These are phyloP conservation scores for Gobius niger DNA, from an alignment of 2,113 vertebrate species.

Conservation along the genomic window DNA sequence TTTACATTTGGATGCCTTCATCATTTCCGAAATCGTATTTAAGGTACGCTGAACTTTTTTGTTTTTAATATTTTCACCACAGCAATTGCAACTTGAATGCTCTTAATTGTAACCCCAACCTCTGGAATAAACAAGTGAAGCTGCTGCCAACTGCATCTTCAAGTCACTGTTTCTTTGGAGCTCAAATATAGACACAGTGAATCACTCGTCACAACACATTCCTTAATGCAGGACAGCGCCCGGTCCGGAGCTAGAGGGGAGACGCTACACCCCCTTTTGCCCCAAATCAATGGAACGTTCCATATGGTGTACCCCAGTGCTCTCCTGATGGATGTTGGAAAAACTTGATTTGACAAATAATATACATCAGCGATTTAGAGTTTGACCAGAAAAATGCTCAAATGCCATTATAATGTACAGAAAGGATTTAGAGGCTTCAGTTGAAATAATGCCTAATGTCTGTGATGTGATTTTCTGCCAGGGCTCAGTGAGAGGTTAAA, in stretches of 20 bases:
- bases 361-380: constrained; percentile 54
- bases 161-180: constrained; percentile 76
- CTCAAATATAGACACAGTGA: constrained; percentile 73
- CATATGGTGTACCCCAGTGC: constrained; percentile 57
- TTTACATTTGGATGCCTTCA: constrained; percentile 75
- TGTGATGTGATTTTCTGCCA: constrained; percentile 32
- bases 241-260: constrained; percentile 54
- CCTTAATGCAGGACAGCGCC: constrained; percentile 68
- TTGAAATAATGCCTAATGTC: constrained; percentile 40
- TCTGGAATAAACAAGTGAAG: constrained; percentile 82
- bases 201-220: constrained; percentile 74
- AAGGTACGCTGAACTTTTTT: constrained; percentile 71
- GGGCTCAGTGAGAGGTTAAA: constrained; percentile 31
- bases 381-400: constrained; percentile 52
- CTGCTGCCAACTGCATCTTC: constrained; percentile 78
- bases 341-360: constrained; percentile 67
- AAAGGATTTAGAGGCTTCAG: constrained; percentile 38
- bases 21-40: constrained; percentile 80
- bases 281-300: constrained; percentile 57
- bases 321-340: constrained; percentile 67
- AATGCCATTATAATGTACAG: constrained; percentile 48
- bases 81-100: constrained; percentile 82
- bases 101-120: constrained; percentile 81
- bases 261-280: constrained; percentile 56
- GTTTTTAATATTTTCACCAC: constrained; percentile 84